Evolutionary conservation across 2,888 invertebrate genomes (phyloP), one percentile per base, ranked within the genome.

Genomic region (Hoplodrina ambigua): DNA sequence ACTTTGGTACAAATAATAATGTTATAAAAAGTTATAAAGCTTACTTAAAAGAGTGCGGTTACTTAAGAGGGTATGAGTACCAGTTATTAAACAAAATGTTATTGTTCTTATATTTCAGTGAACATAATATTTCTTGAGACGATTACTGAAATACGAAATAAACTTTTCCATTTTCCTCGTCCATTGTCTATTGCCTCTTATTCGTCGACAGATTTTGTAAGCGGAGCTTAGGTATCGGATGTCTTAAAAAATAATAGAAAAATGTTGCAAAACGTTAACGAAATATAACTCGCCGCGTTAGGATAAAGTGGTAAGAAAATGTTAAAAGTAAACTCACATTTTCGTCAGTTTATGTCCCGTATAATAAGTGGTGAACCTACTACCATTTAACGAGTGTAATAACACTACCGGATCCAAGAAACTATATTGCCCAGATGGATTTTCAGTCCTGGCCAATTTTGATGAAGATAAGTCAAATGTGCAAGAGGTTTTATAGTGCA

Each of bases 161-260:
- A 63, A 59, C 30, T 17, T 30, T 54, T 56, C 33, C 20, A 50
- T 75, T 63, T 69, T 52, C 53, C 60, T 56, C 44, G 17, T n/a
- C 20, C 19, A 50, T 72, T 72, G 49, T 68, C 20, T 54, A 37
- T 55, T 53, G 25, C 41, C 11, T 54, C 25, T 50, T 54, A 37
- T 52, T 41, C 20, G 33, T 63, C 20, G 46, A 59, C 44, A 59
- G 58, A 59, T 59, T 59, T 55, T 30, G 54, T 63, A 46, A 62
- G 19, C 8, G n/a, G 52, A 59, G 50, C 37, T 59, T 55, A 67
- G 17, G 20, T 55, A 50, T 67, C 72, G 49, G 54, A 25, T 66
- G 54, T 50, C 66, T 55, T 55, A 17, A 56, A 54, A 33, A 19
- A 19, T 33, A 46, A 50, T 13, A 17, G 50, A 11, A 50, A 50